Evolutionary conservation across 2,113 vertebrate genomes (phyloP), one percentile per base, ranked within the genome.

Genomic region (Mastomys natalensis): DNA sequence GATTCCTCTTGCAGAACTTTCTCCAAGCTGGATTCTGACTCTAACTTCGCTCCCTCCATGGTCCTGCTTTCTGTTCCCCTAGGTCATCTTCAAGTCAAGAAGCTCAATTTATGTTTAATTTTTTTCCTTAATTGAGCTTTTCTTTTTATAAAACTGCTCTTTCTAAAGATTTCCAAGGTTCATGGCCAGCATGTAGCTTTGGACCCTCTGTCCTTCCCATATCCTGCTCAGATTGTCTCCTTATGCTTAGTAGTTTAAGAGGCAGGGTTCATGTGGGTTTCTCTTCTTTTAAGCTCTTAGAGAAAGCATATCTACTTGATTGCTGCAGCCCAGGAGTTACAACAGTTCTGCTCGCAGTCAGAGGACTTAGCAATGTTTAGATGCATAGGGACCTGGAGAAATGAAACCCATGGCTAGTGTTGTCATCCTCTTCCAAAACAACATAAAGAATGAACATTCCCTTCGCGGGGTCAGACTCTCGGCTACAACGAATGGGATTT

Each of bases 161-260:
- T 62, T 37, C n/a, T 19, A 43, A 43, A 22, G 68, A 34, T 6
- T 78, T 93, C 48, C 43, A 81, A 13, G 64, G 66, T 68, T 2
- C 31, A 15, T 22, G 77, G 16, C 72, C 37, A 13, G 13, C 10
- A 6, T 0, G 10, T 37, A 34, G 66, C 29, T 34, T 16, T 34
- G 13, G 5, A 16, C 17, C 34, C 4, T 9, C 37, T 6, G 21
- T 26, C 6, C 17, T 53, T 13, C 21, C 60, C 0, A 16, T 0
- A 17, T 60, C 13, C 85, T 4, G 0, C 7, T 89, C 40, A 48
- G 17, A 73, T 45, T 34, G 0, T 48, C 81, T 62, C 7, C 1
- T 84, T n/a, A 43, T 40, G n/a, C n/a, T 43, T 43, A 5, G 29
- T n/a, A 13, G 31, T 31, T 29, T 43, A 15, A 1, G 26, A 45